A percentile compares a stretch with the other conserved stretches of the same genome.
Evolutionary conservation across 2,888 invertebrate species (phyloP).

Genomic region (Strigamia crassipes): DNA sequence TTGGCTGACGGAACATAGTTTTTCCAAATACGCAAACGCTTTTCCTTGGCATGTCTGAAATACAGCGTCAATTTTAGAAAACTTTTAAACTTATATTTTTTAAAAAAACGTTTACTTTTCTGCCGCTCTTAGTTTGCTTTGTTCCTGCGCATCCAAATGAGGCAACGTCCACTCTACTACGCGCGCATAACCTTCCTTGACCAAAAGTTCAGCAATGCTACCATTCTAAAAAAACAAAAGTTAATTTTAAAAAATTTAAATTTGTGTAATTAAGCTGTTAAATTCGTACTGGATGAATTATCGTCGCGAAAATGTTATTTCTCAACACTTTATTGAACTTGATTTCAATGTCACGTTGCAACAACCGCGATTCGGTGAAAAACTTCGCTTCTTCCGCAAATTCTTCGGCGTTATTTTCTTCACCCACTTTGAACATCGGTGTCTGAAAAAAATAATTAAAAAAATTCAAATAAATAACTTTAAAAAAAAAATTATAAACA

Average conservation of each 20-base stretch:
- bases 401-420: slow-evolving; percentile 66
- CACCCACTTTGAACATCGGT: slow-evolving; percentile 75
- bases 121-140: slow-evolving; percentile 75
- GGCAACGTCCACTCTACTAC: slow-evolving; percentile 94
- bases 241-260: neutral
- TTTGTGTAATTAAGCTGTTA: too few relatives aligned
- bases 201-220: slow-evolving; percentile 90
- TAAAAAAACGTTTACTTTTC: slow-evolving; percentile 66
- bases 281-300: slow-evolving; percentile 79
- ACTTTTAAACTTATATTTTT: neutral
- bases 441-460: slow-evolving; percentile 56
- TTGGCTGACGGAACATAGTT: slow-evolving; percentile 80
- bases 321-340: slow-evolving; percentile 91
- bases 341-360: slow-evolving; percentile 89
- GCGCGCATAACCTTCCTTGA: slow-evolving; percentile 88
- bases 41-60: slow-evolving; percentile 78
- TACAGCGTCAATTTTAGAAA: neutral
- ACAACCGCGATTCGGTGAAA: slow-evolving; percentile 86
- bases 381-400: slow-evolving; percentile 90
- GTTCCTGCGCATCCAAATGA: slow-evolving; percentile 78
- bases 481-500: neutral
- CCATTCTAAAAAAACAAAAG: slow-evolving; percentile 61
- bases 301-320: slow-evolving; percentile 89
- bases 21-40: slow-evolving; percentile 85
- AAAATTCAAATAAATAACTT: slow-evolving; percentile 13